Conservation (phyloP, 2,113 vertebrate genomes). For the Malurus alboscapulatus region DNA sequence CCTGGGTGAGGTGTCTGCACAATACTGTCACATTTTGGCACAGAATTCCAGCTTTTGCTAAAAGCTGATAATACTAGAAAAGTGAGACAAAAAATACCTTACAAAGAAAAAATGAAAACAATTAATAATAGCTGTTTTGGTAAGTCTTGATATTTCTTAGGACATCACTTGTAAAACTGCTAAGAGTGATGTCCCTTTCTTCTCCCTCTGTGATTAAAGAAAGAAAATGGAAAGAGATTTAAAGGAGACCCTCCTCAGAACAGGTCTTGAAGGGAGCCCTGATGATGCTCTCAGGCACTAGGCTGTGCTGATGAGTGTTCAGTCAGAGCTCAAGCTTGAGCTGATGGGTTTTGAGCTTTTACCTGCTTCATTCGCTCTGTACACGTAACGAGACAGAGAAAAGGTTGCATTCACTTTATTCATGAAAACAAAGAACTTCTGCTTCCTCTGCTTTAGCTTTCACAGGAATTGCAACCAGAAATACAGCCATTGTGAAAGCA, state of each 20-base stretch:
- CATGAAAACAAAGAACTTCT: neutral
- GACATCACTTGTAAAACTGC: neutral
- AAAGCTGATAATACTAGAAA: neutral
- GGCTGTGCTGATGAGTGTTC: neutral
- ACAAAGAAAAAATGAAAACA: neutral
- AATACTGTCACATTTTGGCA: neutral
- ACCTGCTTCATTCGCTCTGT: neutral
- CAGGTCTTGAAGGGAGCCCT: neutral
- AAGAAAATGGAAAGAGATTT: neutral
- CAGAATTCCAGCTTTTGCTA: neutral
- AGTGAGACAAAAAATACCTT: neutral
- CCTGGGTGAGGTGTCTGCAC: neutral
- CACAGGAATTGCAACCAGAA: neutral
- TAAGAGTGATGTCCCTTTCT: neutral
- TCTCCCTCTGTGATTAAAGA: neutral
- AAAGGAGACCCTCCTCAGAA: neutral
- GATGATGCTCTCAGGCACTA: neutral
- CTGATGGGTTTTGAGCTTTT: fast-evolving
- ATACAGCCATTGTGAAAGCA: neutral
- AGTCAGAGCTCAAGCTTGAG: neutral
- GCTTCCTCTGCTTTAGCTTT: neutral
- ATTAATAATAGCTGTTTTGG: neutral
- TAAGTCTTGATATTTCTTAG: neutral
- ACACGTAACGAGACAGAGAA: fast-evolving
- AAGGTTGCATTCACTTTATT: neutral